Evolutionary conservation across 2,797 vertebrate genomes (phyloP).

Genomic region (Poeciliopsis infans): DNA sequence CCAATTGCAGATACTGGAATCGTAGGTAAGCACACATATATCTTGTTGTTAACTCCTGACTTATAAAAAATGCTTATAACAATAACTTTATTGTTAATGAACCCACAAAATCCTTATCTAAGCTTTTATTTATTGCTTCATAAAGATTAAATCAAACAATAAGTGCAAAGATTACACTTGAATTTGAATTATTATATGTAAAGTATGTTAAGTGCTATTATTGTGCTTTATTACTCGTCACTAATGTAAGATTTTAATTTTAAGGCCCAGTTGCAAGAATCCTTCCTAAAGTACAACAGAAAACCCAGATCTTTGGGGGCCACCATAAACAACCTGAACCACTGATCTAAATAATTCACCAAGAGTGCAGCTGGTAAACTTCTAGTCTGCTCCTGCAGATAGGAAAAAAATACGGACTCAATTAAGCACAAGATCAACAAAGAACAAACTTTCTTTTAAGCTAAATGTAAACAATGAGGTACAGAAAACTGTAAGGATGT

Average conservation of each 20-base stretch:
- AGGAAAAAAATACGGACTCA: neutral
- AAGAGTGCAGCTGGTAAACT: conserved; percentile 36
- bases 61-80: neutral
- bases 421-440: neutral
- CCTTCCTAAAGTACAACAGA: neutral
- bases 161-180: neutral
- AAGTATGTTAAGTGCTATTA: neutral
- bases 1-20: neutral
- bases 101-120: neutral
- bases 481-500: conserved; percentile 34
- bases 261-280: neutral
- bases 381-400: conserved; percentile 22
- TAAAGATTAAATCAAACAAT: neutral
- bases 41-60: neutral
- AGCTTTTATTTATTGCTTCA: neutral
- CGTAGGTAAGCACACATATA: neutral
- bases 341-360: conserved; percentile 11
- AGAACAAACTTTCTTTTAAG: conserved; percentile 14
- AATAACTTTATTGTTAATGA: neutral
- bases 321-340: conserved; percentile 5
- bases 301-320: neutral
- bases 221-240: neutral
- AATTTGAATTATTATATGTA: neutral
- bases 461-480: conserved; percentile 33
- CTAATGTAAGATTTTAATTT: neutral